Base-by-base conservation (phyloP, 2,113 vertebrate species). In the Ammospiza nelsoni region DNA sequence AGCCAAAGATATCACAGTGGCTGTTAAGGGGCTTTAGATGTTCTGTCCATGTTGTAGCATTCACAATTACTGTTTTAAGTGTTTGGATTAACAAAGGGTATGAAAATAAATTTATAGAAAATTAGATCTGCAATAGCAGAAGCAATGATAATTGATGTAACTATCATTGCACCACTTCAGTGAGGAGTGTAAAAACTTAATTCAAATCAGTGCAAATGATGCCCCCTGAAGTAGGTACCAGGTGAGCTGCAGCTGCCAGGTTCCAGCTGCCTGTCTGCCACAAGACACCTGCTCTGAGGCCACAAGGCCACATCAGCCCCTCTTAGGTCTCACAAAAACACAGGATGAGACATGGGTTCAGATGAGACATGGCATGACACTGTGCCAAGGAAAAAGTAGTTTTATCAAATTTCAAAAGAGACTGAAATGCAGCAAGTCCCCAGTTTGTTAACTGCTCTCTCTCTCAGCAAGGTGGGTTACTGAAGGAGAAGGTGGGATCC, bases 301-400 rank as follows among this genome's bases (percentile, higher is more conserved):
- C 41, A 33, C 8, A 41, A 78, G 14, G 41, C 37, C 24, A 4
- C 23, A 9, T 14, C 43, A 95, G 13, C 37, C 52, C 35, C 25
- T 44, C 6, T 48, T 4, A 3, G 15, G 23, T 25, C 3, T 2
- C 0, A 13, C 37, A n/a, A 9, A 59, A 39, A 18, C 22, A 14
- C 39, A 39, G 39, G 39, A 39, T 80, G 41, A 15, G 41, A 43
- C 41, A 43, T 43, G 33, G 29, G 2, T 15, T 61, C 44, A 69
- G 51, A 20, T 37, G 54, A 86, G 67, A 15, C 4, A 3, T 4
- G 37, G 22, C 31, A 82, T 15, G 14, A 22, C 6, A 6, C 9
- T 24, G 24, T 7, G 9, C 20, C 28, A 72, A 46, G 57, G n/a
- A 54, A 54, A 20, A 35, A 13, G 10, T 8, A 31, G 7, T 35